Evolutionary conservation across 2,888 invertebrate species (phyloP).

Genomic region (Lobophora halterata): DNA sequence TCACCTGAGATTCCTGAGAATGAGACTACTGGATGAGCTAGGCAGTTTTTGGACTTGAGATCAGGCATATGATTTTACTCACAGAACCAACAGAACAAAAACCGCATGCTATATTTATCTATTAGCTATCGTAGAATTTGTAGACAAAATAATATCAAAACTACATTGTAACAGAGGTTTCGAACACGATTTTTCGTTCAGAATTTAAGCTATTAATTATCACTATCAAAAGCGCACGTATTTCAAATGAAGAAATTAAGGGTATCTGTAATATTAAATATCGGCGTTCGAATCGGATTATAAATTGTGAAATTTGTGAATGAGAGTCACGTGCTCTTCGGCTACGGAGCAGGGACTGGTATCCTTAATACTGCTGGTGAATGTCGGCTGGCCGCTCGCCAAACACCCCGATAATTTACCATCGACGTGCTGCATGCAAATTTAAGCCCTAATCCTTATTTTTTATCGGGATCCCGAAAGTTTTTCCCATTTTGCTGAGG

Average conservation of each 20-base stretch:
- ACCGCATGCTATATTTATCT: neutral
- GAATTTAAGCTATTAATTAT: constrained; percentile 6
- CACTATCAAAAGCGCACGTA: constrained; percentile 16
- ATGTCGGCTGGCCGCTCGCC: constrained; percentile 59
- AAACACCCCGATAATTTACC: constrained; percentile 66
- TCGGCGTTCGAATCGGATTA: constrained; percentile 26
- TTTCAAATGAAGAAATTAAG: constrained; percentile 18
- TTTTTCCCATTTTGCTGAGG: constrained; percentile 29
- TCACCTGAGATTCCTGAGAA: constrained; percentile 8
- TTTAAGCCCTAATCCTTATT: constrained; percentile 56
- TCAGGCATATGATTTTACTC: too few species aligned
- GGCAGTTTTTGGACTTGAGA: too few species aligned
- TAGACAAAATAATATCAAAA: neutral
- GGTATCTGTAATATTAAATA: constrained; percentile 21
- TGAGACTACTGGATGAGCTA: too few species aligned
- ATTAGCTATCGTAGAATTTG: neutral
- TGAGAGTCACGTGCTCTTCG: constrained; percentile 46
- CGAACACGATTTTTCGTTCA: constrained; percentile 4
- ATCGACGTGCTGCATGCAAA: constrained; percentile 62
- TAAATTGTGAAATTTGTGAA: constrained; percentile 46
- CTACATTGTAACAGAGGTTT: constrained; percentile 1
- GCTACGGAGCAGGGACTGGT: constrained; percentile 32
- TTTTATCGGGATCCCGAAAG: constrained; percentile 45
- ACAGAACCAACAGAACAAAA: neutral
- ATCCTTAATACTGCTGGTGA: constrained; percentile 32